Percentiles rank a stretch among this genome's conserved stretches.
phyloP scores from a whole-genome alignment of 2,797 vertebrate species.

The Oreochromis mossambicus region DNA sequence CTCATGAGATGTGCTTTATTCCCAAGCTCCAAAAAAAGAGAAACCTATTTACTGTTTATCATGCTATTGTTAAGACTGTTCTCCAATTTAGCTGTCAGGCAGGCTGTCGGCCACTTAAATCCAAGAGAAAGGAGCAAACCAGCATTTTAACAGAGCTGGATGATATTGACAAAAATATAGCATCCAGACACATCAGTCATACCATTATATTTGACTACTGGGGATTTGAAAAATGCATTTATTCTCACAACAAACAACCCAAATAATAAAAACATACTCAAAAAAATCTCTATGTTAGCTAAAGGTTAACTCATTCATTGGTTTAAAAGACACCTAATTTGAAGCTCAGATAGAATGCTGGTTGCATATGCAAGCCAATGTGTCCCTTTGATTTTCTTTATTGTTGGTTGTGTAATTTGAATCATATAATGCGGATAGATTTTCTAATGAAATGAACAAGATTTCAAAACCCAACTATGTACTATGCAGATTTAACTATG shows the following conservation, averaged over 20 bases:
- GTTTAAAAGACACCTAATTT: background rate
- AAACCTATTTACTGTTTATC: background rate
- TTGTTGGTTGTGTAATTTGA: background rate
- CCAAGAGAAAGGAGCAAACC: background rate
- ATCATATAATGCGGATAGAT: background rate
- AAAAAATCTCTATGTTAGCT: background rate
- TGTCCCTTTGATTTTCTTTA: background rate
- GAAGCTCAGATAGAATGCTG: background rate
- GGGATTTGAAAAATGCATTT: background rate
- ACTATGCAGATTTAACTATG: background rate
- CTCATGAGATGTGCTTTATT: conserved; percentile 41
- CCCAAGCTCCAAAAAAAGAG: background rate
- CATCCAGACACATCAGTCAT: background rate
- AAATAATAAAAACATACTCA: background rate
- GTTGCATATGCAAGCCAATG: background rate
- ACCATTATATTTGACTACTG: background rate
- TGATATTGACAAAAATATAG: background rate
- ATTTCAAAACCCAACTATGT: background rate
- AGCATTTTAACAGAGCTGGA: background rate
- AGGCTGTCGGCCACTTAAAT: background rate
- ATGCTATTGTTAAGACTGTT: background rate
- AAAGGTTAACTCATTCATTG: background rate
- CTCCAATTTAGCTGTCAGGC: background rate
- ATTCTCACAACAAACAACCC: background rate
- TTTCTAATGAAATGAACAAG: background rate